phyloP scores from a whole-genome alignment of 2,113 vertebrate genomes.

The Ceyx margarethae region DNA sequence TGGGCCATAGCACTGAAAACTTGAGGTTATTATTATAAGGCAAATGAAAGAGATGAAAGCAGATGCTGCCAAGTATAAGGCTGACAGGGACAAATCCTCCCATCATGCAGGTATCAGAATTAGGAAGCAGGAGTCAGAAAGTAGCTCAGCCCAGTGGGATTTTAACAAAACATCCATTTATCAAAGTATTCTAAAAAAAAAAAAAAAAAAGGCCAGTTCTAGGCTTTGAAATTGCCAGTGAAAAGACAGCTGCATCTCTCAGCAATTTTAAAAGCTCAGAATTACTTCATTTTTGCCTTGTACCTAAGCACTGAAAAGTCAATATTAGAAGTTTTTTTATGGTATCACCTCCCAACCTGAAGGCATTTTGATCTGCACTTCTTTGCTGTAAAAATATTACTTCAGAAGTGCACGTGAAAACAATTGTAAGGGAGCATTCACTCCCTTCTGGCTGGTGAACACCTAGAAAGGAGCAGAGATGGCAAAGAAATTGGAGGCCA shows the following conservation, averaged over 20 bases:
- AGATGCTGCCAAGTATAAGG: not conserved
- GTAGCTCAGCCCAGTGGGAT: not conserved
- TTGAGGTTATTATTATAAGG: not conserved
- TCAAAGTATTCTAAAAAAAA: constrained; percentile 10
- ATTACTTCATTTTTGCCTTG: not conserved
- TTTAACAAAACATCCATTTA: constrained; percentile 28
- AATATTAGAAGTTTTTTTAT: not conserved
- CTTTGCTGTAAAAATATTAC: not conserved
- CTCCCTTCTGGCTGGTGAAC: not conserved
- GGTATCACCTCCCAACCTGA: not conserved
- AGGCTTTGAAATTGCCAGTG: not conserved
- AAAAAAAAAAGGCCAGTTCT: not conserved
- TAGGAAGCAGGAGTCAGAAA: not conserved
- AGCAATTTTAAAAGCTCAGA: not conserved
- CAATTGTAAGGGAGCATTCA: not conserved
- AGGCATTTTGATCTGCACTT: not conserved
- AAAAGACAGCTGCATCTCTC: not conserved
- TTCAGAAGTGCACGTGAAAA: not conserved
- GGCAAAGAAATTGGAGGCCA: not conserved
- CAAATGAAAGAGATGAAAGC: not conserved
- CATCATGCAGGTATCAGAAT: not conserved
- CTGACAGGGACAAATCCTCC: not conserved
- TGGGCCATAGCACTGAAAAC: not conserved
- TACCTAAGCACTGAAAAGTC: not conserved
- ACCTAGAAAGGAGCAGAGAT: not conserved